Conservation (phyloP, 2,888 invertebrate genomes). For the Euclidia mi region DNA sequence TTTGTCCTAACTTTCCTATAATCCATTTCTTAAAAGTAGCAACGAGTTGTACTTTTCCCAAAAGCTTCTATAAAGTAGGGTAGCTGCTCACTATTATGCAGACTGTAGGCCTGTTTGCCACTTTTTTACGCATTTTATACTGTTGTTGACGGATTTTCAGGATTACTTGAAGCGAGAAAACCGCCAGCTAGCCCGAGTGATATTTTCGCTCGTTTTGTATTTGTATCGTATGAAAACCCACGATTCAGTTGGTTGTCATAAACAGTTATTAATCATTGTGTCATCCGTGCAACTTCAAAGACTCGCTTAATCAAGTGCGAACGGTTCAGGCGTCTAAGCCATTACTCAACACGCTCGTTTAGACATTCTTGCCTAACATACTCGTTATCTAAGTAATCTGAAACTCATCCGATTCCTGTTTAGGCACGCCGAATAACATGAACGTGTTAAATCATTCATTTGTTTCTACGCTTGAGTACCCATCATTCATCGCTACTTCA, state of each 20-base stretch:
- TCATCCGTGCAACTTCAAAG: constrained; percentile 81
- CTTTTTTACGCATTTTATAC: constrained; percentile 48
- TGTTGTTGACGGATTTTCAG: constrained; percentile 55
- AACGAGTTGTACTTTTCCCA: no score
- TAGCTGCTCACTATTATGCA: no score
- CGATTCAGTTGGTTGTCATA: constrained; percentile 79
- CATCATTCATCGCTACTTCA: constrained; percentile 59
- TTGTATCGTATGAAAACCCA: constrained; percentile 61
- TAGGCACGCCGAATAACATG: constrained; percentile 33
- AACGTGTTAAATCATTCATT: constrained; percentile 24
- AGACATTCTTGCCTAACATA: constrained; percentile 78
- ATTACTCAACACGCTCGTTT: constrained; percentile 81
- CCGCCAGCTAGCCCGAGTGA: constrained; percentile 34
- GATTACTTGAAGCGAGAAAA: constrained; percentile 55
- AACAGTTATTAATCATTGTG: constrained; percentile 84
- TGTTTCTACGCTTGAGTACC: constrained; percentile 45
- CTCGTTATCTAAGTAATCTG: constrained; percentile 69
- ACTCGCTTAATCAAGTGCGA: constrained; percentile 85
- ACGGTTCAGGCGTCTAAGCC: constrained; percentile 78
- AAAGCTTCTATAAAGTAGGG: no score
- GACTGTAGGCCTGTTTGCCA: no score
- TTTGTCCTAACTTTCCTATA: no score
- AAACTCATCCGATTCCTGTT: constrained; percentile 60
- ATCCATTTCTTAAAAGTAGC: no score
- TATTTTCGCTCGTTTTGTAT: constrained; percentile 56